These are phyloP conservation scores for Scyliorhinus canicula DNA, from an alignment of 2,797 vertebrate genomes.

Conservation along the genomic window DNA sequence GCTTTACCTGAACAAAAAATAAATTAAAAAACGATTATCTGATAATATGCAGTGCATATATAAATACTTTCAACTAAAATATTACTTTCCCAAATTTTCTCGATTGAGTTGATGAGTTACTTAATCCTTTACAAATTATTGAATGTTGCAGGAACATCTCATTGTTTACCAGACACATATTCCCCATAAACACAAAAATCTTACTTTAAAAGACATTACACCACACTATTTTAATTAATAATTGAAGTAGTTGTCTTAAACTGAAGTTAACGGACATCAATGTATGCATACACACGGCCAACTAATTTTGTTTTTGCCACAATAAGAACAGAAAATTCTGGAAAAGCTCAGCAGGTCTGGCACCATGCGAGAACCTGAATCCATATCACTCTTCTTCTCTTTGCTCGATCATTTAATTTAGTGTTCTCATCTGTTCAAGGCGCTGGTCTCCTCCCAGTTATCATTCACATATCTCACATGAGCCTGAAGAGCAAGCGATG, in stretches of 20 bases:
- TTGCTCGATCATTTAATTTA: background rate
- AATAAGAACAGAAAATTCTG: no score
- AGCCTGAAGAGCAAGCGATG: background rate
- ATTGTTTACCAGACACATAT: background rate
- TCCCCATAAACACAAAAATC: background rate
- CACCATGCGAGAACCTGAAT: no score
- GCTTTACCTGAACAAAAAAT: conserved; percentile 74
- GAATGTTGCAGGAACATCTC: background rate
- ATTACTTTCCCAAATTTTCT: background rate
- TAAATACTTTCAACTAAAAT: background rate
- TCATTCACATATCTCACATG: background rate
- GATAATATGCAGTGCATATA: background rate
- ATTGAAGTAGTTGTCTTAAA: background rate
- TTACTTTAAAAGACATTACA: background rate
- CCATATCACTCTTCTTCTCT: no score
- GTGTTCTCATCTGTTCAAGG: background rate
- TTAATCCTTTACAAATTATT: background rate
- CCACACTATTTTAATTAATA: background rate
- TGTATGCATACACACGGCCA: no score
- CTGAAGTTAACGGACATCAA: background rate
- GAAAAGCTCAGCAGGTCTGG: no score
- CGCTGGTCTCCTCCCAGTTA: background rate
- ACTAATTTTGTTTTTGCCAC: background rate
- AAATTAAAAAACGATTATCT: conserved; percentile 38
- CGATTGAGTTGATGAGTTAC: no score